phyloP scores from a whole-genome alignment of 2,888 invertebrate genomes.

The Anthrax anthrax region DNA sequence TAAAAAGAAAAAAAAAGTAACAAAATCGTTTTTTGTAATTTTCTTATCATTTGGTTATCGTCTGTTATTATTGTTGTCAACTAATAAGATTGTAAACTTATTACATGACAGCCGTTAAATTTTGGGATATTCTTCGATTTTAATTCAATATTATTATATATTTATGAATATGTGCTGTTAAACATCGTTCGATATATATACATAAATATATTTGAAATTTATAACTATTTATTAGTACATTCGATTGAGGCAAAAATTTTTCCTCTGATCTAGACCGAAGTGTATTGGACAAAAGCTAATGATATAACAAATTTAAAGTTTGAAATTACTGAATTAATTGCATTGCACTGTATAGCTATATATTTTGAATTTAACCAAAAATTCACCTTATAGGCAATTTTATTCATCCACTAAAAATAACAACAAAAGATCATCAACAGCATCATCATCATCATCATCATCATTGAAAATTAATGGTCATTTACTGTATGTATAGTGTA shows the following conservation, averaged over 20 bases:
- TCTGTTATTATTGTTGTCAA: slow-evolving; percentile 4
- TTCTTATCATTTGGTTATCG: slow-evolving; percentile 1
- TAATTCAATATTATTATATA: too few relatives aligned
- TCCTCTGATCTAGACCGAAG: not conserved
- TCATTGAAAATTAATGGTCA: slow-evolving; percentile 7
- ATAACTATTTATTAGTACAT: too few relatives aligned
- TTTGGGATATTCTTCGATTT: too few relatives aligned
- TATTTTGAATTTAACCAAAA: not conserved
- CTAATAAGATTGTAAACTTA: slow-evolving; percentile 7
- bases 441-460: slow-evolving; percentile 3
- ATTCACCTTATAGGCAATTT: not conserved
- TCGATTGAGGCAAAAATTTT: not conserved
- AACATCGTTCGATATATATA: too few relatives aligned
- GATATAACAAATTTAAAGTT: not conserved
- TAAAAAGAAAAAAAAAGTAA: too few relatives aligned
- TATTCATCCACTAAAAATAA: not conserved
- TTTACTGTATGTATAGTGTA: slow-evolving; percentile 3
- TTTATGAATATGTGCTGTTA: too few relatives aligned
- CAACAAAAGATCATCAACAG: slow-evolving; percentile 3
- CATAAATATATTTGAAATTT: too few relatives aligned
- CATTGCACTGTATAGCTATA: too few relatives aligned
- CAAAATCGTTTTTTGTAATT: not conserved
- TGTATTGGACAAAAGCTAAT: slow-evolving; percentile 2
- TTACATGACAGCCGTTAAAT: not conserved
- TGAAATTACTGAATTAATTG: too few relatives aligned